Evolutionary conservation across 2,797 vertebrate genomes (phyloP).

Genomic region (Meriones psammophilus): DNA sequence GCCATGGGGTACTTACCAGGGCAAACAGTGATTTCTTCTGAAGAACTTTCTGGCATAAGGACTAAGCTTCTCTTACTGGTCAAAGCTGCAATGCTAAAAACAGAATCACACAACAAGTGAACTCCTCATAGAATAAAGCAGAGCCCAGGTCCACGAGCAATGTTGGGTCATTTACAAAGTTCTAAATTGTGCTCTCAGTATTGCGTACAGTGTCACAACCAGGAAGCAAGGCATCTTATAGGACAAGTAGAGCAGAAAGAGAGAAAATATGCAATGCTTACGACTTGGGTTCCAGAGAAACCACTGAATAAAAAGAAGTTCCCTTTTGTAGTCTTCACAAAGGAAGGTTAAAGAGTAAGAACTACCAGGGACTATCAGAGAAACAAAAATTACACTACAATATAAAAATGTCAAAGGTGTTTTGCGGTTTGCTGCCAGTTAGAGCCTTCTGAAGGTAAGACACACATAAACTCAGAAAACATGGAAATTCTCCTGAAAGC

Average conservation of each 20-base stretch:
- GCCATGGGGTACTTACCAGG: conserved; percentile 87
- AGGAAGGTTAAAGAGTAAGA: conserved; percentile 58
- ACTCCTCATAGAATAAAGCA: conserved; percentile 68
- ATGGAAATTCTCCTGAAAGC: conserved; percentile 65
- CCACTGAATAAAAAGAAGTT: conserved; percentile 54
- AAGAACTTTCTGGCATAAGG: conserved; percentile 79
- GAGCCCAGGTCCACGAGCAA: conserved; percentile 57
- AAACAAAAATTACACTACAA: conserved; percentile 60
- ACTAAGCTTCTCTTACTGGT: conserved; percentile 82
- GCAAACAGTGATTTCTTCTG: conserved; percentile 88
- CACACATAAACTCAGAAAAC: conserved; percentile 59
- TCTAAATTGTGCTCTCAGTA: conserved; percentile 55
- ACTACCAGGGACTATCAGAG: conserved; percentile 45
- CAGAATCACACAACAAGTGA: conserved; percentile 82
- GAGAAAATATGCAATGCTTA: conserved; percentile 67
- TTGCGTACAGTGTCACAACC: conserved; percentile 70
- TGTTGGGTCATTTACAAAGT: conserved; percentile 57
- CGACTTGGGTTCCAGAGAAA: conserved; percentile 62
- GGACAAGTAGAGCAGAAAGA: conserved; percentile 56
- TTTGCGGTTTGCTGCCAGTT: conserved; percentile 40
- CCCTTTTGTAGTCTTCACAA: conserved; percentile 45
- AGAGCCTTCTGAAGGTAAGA: conserved; percentile 64
- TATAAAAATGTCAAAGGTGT: conserved; percentile 58
- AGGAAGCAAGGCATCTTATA: conserved; percentile 53
- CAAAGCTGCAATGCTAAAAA: conserved; percentile 84